Evolutionary conservation across 2,797 vertebrate species (phyloP).

Genomic region (Myotis pilosus): DNA sequence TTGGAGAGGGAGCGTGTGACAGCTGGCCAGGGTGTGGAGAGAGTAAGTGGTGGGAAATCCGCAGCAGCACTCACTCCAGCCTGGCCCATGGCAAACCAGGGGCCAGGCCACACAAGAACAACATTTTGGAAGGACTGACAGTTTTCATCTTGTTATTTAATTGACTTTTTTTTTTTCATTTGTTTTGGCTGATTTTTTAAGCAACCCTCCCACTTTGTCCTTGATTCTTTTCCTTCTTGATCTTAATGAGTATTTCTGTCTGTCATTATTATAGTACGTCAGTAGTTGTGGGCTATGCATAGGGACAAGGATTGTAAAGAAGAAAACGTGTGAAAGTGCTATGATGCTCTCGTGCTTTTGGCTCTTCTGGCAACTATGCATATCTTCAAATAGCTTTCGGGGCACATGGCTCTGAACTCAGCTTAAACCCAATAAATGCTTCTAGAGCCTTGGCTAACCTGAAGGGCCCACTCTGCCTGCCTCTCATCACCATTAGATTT

Average conservation of each 20-base stretch:
- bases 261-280: not conserved
- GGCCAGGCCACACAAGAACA: not conserved
- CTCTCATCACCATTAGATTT: slow-evolving; percentile 59
- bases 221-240: slow-evolving; percentile 36
- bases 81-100: not conserved
- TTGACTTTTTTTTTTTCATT: not conserved
- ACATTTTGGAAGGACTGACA: not conserved
- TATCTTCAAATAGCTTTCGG: slow-evolving; percentile 57
- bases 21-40: not conserved
- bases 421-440: slow-evolving; percentile 35
- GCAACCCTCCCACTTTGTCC: not conserved
- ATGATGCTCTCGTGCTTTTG: slow-evolving; percentile 11
- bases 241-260: not conserved
- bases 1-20: not conserved
- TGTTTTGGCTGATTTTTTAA: slow-evolving; percentile 47
- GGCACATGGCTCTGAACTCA: not conserved
- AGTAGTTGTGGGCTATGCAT: not conserved
- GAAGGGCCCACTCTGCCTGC: slow-evolving; percentile 43
- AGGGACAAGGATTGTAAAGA: not conserved
- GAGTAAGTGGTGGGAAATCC: not conserved
- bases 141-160: not conserved
- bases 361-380: slow-evolving; percentile 17
- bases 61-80: not conserved
- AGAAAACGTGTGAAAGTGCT: not conserved
- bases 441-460: slow-evolving; percentile 29